These are phyloP conservation scores for Beris chalybata DNA, from an alignment of 2,888 invertebrate genomes.

Conservation along the genomic window DNA sequence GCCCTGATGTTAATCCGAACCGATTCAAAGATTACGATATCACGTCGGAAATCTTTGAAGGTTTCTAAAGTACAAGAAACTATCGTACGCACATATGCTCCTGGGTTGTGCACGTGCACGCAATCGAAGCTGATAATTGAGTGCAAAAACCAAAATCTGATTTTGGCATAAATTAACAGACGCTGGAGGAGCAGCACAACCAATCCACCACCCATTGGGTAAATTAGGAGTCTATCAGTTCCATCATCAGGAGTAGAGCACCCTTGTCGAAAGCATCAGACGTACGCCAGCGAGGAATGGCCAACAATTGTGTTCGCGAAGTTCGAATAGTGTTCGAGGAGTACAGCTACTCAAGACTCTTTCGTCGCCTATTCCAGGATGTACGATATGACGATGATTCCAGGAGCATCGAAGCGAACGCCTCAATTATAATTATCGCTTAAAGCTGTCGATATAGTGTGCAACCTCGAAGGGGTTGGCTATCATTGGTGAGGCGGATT, in stretches of 20 bases:
- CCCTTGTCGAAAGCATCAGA: slow-evolving; percentile 22
- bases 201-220: slow-evolving; percentile 42
- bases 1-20: too few relatives aligned
- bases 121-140: slow-evolving; percentile 44
- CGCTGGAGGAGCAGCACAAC: slow-evolving; percentile 31
- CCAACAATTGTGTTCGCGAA: background rate
- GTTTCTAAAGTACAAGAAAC: background rate
- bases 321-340: background rate
- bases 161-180: slow-evolving; percentile 44
- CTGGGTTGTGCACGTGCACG: slow-evolving; percentile 39
- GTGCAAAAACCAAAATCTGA: slow-evolving; percentile 44
- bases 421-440: slow-evolving; percentile 43
- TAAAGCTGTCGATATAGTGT: slow-evolving; percentile 30
- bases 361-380: background rate
- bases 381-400: background rate
- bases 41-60: too few relatives aligned
- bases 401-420: slow-evolving; percentile 37
- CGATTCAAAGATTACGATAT: too few relatives aligned
- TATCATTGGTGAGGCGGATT: slow-evolving; percentile 35
- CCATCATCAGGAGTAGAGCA: slow-evolving; percentile 37
- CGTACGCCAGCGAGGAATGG: slow-evolving; percentile 5
- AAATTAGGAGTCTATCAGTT: slow-evolving; percentile 45
- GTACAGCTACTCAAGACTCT: slow-evolving; percentile 6
- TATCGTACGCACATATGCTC: slow-evolving; percentile 21
- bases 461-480: slow-evolving; percentile 29